Conservation (phyloP, 64 coral and sea anemone species). For the Montipora sp. region DNA sequence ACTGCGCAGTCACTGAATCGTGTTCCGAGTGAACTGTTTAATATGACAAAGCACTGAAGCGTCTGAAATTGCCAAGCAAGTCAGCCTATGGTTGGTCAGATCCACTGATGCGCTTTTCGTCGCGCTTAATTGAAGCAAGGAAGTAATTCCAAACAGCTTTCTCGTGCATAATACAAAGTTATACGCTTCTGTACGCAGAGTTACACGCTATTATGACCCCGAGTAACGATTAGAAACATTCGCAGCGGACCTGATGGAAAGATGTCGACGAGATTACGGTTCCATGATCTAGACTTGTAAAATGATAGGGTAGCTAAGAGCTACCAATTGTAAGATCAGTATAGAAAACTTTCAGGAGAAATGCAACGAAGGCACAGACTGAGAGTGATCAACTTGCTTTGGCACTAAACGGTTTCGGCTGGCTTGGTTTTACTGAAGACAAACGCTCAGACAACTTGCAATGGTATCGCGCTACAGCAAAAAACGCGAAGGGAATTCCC, state of each 20-base stretch:
- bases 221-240: neutral
- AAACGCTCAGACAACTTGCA: neutral
- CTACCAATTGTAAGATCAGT: neutral
- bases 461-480: constrained; percentile 35
- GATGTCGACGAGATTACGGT: neutral
- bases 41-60: neutral
- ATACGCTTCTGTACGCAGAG: neutral
- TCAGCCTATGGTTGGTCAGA: neutral
- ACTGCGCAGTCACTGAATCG: neutral
- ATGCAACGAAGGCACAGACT: neutral
- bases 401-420: neutral
- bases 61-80: neutral
- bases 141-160: constrained; percentile 30
- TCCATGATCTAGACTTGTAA: neutral
- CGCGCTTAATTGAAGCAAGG: neutral
- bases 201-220: neutral
- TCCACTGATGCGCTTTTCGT: neutral
- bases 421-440: neutral
- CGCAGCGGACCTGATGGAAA: neutral
- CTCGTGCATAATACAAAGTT: constrained; percentile 14
- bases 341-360: neutral
- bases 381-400: neutral
- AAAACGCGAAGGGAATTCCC: neutral
- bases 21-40: neutral
- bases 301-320: neutral